A percentile compares a stretch with the other conserved stretches of the same genome.
These are phyloP conservation scores for Zaprionus capensis DNA, from an alignment of 1,140 invertebrate species.

Conservation along the genomic window DNA sequence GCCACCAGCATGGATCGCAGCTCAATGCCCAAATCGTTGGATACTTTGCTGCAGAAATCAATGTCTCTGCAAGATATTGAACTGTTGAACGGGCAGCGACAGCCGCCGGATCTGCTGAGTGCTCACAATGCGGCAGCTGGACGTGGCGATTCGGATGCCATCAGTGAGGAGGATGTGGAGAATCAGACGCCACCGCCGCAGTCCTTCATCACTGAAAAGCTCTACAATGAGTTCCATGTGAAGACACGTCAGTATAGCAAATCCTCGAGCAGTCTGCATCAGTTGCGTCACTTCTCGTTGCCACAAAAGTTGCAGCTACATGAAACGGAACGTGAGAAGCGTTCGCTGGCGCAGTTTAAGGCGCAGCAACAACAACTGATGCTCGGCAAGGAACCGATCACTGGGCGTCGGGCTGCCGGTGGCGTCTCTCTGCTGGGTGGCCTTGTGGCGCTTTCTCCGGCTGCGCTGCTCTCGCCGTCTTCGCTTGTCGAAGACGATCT, in stretches of 20 bases:
- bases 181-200: conserved; percentile 84
- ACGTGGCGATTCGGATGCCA: conserved; percentile 57
- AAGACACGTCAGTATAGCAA: conserved; percentile 87
- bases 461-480: conserved; percentile 49
- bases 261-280: conserved; percentile 86
- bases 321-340: conserved; percentile 67
- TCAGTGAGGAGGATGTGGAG: conserved; percentile 79
- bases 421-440: conserved; percentile 73
- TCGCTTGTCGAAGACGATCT: conserved; percentile 76
- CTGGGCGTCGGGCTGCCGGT: conserved; percentile 72
- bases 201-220: conserved; percentile 87
- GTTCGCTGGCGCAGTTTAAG: conserved; percentile 57
- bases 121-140: conserved; percentile 36
- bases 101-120: conserved; percentile 69
- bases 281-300: conserved; percentile 79
- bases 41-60: conserved; percentile 73
- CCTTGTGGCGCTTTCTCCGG: conserved; percentile 33
- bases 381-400: conserved; percentile 59
- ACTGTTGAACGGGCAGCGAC: conserved; percentile 63
- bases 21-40: conserved; percentile 62
- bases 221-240: conserved; percentile 87
- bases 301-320: conserved; percentile 79
- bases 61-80: conserved; percentile 82
- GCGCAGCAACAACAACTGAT: conserved; percentile 49
- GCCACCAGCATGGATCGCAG: conserved; percentile 63